These are phyloP conservation scores for Chaenodraco wilsoni DNA, from an alignment of 2,797 vertebrate species.

Conservation along the genomic window DNA sequence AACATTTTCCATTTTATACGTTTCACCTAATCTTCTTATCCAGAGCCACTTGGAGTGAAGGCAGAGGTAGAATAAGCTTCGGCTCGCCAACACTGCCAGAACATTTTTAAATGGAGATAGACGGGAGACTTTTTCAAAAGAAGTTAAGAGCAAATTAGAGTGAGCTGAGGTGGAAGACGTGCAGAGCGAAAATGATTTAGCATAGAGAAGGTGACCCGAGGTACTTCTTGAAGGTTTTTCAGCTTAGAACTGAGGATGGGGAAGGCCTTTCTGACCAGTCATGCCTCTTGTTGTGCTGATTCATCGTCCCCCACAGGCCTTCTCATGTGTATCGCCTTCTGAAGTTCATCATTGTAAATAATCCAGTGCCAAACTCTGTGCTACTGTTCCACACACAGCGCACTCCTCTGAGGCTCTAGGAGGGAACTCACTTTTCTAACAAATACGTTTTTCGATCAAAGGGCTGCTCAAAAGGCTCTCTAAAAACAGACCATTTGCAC, in stretches of 20 bases:
- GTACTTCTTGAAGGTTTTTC: slow-evolving; percentile 36
- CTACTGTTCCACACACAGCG: slow-evolving; percentile 24
- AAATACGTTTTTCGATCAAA: slow-evolving; percentile 53
- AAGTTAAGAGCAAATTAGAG: slow-evolving; percentile 50
- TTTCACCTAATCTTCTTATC: slow-evolving; percentile 51
- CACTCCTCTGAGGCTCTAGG: background rate
- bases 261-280: slow-evolving; percentile 40
- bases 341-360: slow-evolving; percentile 52
- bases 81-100: slow-evolving; percentile 23
- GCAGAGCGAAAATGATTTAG: slow-evolving; percentile 34
- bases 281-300: slow-evolving; percentile 43
- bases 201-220: slow-evolving; percentile 39
- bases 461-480: slow-evolving; percentile 37
- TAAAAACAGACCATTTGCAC: slow-evolving; percentile 28
- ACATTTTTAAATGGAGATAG: slow-evolving; percentile 3
- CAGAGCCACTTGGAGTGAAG: slow-evolving; percentile 36
- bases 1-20: slow-evolving; percentile 44
- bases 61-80: slow-evolving; percentile 40
- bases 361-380: slow-evolving; percentile 33
- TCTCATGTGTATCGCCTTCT: slow-evolving; percentile 13
- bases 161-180: slow-evolving; percentile 29
- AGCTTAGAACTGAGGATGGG: slow-evolving; percentile 30
- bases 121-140: background rate
- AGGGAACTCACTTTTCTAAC: slow-evolving; percentile 20
- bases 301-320: slow-evolving; percentile 41